Evolutionary conservation across 2,888 invertebrate species (phyloP).

Genomic region (Ecdyonurus torrentis): DNA sequence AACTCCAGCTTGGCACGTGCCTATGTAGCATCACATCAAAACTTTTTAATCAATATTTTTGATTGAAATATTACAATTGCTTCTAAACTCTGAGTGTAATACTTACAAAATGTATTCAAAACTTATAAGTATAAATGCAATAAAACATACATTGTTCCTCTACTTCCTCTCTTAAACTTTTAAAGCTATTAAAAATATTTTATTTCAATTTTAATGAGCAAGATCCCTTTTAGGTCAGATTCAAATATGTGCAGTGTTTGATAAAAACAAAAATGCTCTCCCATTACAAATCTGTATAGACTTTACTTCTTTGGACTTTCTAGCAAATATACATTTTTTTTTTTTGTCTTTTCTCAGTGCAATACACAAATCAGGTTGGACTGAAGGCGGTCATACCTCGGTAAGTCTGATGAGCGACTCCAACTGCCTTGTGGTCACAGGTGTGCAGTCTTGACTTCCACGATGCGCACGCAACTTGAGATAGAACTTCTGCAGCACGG

Average conservation of each 20-base stretch:
- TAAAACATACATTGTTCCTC: no score
- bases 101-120: no score
- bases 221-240: no score
- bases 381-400: conserved; percentile 33
- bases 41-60: neutral
- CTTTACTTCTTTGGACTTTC: neutral
- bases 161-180: no score
- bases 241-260: no score
- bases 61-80: no score
- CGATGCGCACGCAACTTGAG: conserved; percentile 49
- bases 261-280: no score
- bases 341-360: neutral
- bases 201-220: no score
- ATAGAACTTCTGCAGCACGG: conserved; percentile 60
- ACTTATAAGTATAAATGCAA: no score
- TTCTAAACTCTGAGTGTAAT: no score
- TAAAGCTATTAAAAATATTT: no score
- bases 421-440: conserved; percentile 74
- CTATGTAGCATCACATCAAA: conserved; percentile 28
- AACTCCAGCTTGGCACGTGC: conserved; percentile 80
- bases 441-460: conserved; percentile 49
- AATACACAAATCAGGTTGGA: neutral
- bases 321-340: neutral
- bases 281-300: neutral
- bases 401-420: conserved; percentile 77